Percentiles rank a stretch among this genome's conserved stretches.
Conservation (phyloP, 1,140 invertebrate species). For the Coptotermes formosanus region DNA sequence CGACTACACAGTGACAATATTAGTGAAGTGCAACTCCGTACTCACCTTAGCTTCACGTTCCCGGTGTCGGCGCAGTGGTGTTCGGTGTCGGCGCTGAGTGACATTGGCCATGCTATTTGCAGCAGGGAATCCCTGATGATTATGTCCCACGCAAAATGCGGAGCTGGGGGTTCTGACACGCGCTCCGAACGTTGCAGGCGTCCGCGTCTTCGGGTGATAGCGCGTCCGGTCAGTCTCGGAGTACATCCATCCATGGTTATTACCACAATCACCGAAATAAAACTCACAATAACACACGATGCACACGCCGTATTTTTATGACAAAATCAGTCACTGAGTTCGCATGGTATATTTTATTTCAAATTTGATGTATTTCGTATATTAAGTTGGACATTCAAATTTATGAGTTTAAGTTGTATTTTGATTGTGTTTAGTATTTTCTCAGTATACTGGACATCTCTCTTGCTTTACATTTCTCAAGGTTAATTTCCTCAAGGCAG, state of each 20-base stretch:
- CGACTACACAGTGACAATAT: no score
- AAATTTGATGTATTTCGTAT: no score
- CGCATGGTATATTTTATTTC: neutral
- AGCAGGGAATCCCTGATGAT: constrained; percentile 47
- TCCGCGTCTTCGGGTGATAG: constrained; percentile 35
- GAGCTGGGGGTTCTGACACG: constrained; percentile 38
- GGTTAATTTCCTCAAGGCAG: no score
- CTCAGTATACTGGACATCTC: no score
- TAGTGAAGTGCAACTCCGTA: no score
- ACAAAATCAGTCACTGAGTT: neutral
- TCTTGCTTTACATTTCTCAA: no score
- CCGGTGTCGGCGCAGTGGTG: constrained; percentile 21
- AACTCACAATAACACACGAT: neutral
- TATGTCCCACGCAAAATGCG: constrained; percentile 45
- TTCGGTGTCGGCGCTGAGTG: constrained; percentile 42
- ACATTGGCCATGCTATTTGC: constrained; percentile 49
- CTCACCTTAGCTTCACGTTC: constrained; percentile 35
- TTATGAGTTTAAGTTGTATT: neutral
- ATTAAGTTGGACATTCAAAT: neutral
- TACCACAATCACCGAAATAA: neutral
- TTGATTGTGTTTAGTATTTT: no score
- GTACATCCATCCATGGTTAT: constrained; percentile 26
- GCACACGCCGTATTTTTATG: neutral
- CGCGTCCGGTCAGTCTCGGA: constrained; percentile 13
- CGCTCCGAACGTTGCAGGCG: constrained; percentile 44